Conservation (phyloP, 2,113 vertebrate species). For the Ginglymostoma cirratum region DNA sequence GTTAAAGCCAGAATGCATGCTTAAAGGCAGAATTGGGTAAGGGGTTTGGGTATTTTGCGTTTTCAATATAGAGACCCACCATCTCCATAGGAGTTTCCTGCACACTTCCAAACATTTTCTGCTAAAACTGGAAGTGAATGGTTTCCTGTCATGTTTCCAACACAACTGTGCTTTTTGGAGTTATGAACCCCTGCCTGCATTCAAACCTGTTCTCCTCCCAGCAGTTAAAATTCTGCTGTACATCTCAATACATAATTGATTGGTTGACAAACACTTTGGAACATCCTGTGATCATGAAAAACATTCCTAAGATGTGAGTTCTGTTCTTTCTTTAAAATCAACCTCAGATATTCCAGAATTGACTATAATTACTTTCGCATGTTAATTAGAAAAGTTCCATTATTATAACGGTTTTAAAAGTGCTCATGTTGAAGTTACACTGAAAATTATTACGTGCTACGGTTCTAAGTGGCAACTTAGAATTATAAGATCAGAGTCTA, state of each 20-base stretch:
- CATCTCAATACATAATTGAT: not conserved
- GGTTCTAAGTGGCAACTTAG: not conserved
- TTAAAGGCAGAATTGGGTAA: no score
- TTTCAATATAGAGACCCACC: no score
- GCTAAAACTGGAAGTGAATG: no score
- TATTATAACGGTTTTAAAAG: not conserved
- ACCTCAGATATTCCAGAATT: not conserved
- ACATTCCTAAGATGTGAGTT: not conserved
- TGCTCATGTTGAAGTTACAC: not conserved
- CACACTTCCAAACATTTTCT: not conserved
- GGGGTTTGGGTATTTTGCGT: no score
- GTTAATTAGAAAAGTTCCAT: not conserved
- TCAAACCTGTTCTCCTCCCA: no score
- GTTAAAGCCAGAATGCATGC: no score
- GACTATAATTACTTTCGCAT: not conserved
- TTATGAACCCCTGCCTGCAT: no score
- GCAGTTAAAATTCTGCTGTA: not conserved
- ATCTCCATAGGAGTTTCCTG: no score
- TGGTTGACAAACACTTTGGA: not conserved
- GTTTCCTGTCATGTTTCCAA: no score
- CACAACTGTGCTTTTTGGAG: no score
- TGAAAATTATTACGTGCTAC: not conserved
- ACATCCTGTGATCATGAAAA: not conserved
- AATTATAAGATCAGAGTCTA: not conserved
- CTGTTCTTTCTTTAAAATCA: not conserved